These are phyloP conservation scores for Chalcosyrphus nemorum DNA, from an alignment of 2,888 invertebrate species.

Conservation along the genomic window DNA sequence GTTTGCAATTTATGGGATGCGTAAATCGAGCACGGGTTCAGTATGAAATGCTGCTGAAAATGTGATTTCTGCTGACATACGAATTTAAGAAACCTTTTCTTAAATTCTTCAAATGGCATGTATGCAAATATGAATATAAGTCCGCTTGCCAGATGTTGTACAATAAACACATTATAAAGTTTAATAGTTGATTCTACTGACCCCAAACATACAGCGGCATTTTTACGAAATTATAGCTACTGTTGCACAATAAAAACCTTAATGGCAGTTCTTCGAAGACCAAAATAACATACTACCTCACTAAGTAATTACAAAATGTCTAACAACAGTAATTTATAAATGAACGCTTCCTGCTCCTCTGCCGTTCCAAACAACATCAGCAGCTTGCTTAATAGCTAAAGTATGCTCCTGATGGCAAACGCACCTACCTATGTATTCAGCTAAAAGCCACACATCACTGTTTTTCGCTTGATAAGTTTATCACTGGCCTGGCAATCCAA, in stretches of 20 bases:
- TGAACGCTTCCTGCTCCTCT: slow-evolving; percentile 33
- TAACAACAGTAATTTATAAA: slow-evolving; percentile 57
- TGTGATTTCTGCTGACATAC: too few relatives aligned
- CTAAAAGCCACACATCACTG: slow-evolving; percentile 57
- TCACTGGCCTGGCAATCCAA: slow-evolving; percentile 52
- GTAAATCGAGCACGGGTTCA: too few relatives aligned
- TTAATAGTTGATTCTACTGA: neutral
- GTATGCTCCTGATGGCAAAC: slow-evolving; percentile 44
- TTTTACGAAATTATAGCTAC: neutral
- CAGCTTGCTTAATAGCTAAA: slow-evolving; percentile 47
- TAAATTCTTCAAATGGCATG: too few relatives aligned
- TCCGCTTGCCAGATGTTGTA: neutral
- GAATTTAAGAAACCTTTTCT: too few relatives aligned
- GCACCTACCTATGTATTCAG: slow-evolving; percentile 34
- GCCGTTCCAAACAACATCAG: neutral
- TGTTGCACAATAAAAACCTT: slow-evolving; percentile 19
- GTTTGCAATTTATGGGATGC: too few relatives aligned
- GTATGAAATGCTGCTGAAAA: too few relatives aligned
- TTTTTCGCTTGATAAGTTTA: slow-evolving; percentile 65
- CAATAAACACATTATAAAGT: slow-evolving; percentile 1
- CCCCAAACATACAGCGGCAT: slow-evolving; percentile 5
- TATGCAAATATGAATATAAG: neutral
- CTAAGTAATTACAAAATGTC: slow-evolving; percentile 58
- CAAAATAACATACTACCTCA: slow-evolving; percentile 17
- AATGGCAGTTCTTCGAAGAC: neutral